A percentile compares a stretch with the other conserved stretches of the same genome.
phyloP scores from a whole-genome alignment of 2,888 invertebrate species.

The Aleiodes leptofemur region DNA sequence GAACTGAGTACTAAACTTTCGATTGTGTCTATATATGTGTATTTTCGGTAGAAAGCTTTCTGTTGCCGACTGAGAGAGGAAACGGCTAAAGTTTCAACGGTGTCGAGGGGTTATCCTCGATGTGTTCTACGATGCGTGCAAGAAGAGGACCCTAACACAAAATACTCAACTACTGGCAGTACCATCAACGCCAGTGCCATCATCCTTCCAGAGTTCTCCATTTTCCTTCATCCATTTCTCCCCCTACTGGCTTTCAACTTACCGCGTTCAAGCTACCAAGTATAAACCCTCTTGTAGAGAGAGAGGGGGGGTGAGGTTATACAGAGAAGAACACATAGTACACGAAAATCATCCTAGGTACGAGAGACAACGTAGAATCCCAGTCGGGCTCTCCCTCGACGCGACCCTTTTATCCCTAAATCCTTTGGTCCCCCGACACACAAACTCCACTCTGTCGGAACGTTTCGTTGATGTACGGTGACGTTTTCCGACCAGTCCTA shows the following conservation, averaged over 20 bases:
- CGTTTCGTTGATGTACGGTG: constrained; percentile 49
- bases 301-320: neutral
- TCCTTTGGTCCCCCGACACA: constrained; percentile 46
- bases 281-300: neutral
- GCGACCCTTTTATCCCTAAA: constrained; percentile 54
- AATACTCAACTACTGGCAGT: neutral
- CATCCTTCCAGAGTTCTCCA: constrained; percentile 6
- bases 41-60: constrained; percentile 4
- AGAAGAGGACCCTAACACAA: constrained; percentile 25
- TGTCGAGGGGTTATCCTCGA: constrained; percentile 38
- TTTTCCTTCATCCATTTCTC: constrained; percentile 20
- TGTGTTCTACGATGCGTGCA: constrained; percentile 35
- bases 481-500: constrained; percentile 44
- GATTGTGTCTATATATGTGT: constrained; percentile 6
- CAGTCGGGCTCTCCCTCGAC: constrained; percentile 26
- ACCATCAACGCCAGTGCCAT: constrained; percentile 29
- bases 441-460: constrained; percentile 43
- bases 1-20: constrained; percentile 35
- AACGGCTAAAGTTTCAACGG: constrained; percentile 25
- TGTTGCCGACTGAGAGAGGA: neutral
- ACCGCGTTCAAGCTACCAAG: neutral
- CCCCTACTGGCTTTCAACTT: neutral
- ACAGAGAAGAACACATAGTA: neutral
- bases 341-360: constrained; percentile 24
- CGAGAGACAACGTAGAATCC: constrained; percentile 16